Base-by-base conservation (phyloP, 2,797 vertebrate genomes). In the Enteromius thamalakanensis region DNA sequence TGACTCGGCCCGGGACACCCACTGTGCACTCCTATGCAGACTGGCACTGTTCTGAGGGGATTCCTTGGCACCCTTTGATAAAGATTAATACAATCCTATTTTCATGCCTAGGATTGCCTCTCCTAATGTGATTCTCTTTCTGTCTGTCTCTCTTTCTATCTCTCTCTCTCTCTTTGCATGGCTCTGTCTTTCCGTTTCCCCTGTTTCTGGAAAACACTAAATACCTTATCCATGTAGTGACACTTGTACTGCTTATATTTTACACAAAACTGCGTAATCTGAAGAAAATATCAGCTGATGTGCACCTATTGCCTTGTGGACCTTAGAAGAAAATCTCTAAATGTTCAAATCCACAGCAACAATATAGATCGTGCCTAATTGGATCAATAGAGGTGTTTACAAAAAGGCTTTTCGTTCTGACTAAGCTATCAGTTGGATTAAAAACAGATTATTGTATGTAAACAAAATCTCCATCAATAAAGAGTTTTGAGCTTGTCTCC, bases 81-180 rank as follows among this genome's bases (percentile, higher is more conserved):
- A 93, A 96, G 94, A 96, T 95, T 95, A 95, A 94, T 91, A 87
- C 92, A 95, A 92, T 95, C 93, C 94, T 91, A 90, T 95, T 96
- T 95, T 93, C 94, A 87, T 94, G 89, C 91, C 90, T 88, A 92
- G 91, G 94, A 94, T 95, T 96, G 93, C 94, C 93, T 94, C 93
- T 92, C 87, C 91, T 93, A 92, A 92, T 94, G 90, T 93, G 88
- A 91, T 86, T 87, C 82, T 84, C 88, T 83, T 77, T 86, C 58
- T 92, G 88, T 81, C 90, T 88, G 76, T 77, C 76, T 79, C 40
- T 93, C 65, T 65, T 2, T 62, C 14, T 62, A 4, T 60, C 23
- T 26, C 4, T 60, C 55, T 55, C 3, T n/a, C 19, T 86, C 65
- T 92, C 90, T 87, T 79, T 84, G 80, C 79, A 49, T 92, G 87